Percentiles rank a stretch among this genome's conserved stretches.
Evolutionary conservation across 2,797 vertebrate species (phyloP).

Genomic region (Hemitrygon akajei): DNA sequence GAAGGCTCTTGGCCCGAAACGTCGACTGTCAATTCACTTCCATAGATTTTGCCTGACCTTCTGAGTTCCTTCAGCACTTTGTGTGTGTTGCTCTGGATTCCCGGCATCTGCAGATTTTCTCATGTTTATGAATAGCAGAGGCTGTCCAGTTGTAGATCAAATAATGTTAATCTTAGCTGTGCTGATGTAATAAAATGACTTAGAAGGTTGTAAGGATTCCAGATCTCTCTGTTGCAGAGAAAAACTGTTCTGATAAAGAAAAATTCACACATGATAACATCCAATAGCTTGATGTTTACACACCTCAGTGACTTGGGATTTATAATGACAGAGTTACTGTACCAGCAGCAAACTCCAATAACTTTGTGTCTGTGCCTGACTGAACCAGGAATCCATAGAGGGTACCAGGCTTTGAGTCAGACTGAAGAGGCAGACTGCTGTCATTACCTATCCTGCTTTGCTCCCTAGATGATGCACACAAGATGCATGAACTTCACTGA

Average conservation of each 20-base stretch:
- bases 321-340: not conserved
- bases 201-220: not conserved
- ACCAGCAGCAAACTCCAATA: not conserved
- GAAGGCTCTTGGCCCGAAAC: no score
- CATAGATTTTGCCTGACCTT: no score
- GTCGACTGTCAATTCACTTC: no score
- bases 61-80: no score
- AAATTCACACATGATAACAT: not conserved
- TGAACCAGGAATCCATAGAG: not conserved
- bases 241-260: not conserved
- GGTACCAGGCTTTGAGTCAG: not conserved
- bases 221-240: not conserved
- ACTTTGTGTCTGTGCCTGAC: not conserved
- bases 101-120: no score
- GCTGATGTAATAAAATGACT: not conserved
- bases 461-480: not conserved
- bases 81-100: no score
- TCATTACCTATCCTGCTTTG: not conserved
- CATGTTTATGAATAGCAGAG: not conserved
- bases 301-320: conserved; percentile 6
- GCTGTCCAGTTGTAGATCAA: not conserved
- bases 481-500: not conserved
- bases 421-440: not conserved
- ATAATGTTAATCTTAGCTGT: not conserved
- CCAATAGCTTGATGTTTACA: not conserved